phyloP scores from a whole-genome alignment of 2,888 invertebrate species.

The Colostygia pectinataria region DNA sequence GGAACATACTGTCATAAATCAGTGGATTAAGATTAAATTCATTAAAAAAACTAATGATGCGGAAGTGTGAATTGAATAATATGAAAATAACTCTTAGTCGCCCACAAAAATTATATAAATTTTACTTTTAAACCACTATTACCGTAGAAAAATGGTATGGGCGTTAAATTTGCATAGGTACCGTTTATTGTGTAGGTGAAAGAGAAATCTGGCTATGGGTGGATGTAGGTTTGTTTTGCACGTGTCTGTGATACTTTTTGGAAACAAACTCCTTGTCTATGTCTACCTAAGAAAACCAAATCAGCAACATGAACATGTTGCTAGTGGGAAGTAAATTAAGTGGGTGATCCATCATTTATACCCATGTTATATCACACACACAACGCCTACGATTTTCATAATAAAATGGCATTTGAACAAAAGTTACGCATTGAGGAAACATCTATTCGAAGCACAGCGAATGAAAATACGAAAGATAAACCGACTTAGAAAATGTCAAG shows the following conservation, averaged over 20 bases:
- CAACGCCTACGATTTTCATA: no score
- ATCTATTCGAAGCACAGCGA: constrained; percentile 2
- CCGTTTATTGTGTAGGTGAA: constrained; percentile 31
- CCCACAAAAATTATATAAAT: constrained; percentile 26
- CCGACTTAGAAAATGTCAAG: constrained; percentile 14
- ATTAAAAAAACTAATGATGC: not conserved
- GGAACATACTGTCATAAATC: constrained; percentile 1
- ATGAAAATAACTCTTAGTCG: constrained; percentile 13
- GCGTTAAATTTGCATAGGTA: constrained; percentile 34
- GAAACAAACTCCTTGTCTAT: not conserved
- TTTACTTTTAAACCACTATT: constrained; percentile 25
- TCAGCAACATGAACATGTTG: no score
- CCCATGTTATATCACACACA: no score
- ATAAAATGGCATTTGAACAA: no score
- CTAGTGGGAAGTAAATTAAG: no score
- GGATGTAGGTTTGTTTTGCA: constrained; percentile 10
- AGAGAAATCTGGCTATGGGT: constrained; percentile 17
- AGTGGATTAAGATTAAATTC: not conserved
- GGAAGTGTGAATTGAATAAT: constrained; percentile 7
- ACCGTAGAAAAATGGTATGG: constrained; percentile 32
- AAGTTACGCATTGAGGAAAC: not conserved
- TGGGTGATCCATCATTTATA: no score
- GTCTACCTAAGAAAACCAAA: no score
- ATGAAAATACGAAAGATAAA: constrained; percentile 20
- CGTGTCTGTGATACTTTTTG: not conserved